These are phyloP conservation scores for Tinamus major DNA, from an alignment of 2,797 vertebrate species.

Conservation along the genomic window DNA sequence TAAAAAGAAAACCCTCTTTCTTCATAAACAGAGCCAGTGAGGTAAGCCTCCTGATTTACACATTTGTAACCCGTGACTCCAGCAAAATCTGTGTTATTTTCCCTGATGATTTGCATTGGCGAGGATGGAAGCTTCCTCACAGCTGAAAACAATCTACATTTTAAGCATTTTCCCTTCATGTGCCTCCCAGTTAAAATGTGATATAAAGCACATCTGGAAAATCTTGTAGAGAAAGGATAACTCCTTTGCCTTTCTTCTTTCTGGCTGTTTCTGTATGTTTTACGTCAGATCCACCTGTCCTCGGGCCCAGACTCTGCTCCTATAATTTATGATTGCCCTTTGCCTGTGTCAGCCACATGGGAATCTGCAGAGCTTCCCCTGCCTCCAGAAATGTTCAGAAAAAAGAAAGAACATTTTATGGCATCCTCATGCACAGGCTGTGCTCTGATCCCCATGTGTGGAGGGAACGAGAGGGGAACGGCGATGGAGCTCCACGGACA, in stretches of 20 bases:
- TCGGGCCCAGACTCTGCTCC: neutral
- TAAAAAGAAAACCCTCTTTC: neutral
- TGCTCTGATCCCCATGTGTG: neutral
- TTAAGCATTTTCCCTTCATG: conserved; percentile 9
- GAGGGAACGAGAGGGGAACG: neutral
- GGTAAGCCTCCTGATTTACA: neutral
- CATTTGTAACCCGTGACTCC: neutral
- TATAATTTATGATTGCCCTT: conserved; percentile 35
- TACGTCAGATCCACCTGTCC: neutral
- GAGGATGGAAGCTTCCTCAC: neutral
- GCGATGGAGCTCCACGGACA: neutral
- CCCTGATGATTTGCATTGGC: neutral
- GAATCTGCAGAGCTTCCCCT: neutral
- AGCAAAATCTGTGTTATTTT: neutral
- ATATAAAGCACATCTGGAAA: neutral
- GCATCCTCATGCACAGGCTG: neutral
- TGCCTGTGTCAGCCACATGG: neutral
- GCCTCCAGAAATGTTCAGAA: neutral
- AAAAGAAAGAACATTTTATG: neutral
- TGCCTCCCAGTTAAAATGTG: neutral
- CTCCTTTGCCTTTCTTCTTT: conserved; percentile 18
- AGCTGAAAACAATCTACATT: neutral
- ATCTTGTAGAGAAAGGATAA: neutral
- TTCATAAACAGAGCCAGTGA: neutral
- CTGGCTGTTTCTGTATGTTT: neutral